These are phyloP conservation scores for Catocala sponsa DNA, from an alignment of 2,888 invertebrate species.

Conservation along the genomic window DNA sequence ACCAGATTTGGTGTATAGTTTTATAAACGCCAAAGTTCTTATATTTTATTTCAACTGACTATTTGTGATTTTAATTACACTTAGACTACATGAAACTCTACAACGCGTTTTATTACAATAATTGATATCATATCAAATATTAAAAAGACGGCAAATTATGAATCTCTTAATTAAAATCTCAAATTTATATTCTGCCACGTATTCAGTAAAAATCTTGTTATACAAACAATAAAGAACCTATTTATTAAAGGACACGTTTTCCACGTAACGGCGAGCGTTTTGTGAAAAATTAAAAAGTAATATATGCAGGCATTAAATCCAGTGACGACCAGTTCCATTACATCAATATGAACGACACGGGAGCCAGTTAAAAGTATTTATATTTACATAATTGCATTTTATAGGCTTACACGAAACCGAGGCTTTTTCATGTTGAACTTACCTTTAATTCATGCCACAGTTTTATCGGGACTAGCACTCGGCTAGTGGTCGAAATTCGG, in stretches of 20 bases:
- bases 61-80: too few species aligned
- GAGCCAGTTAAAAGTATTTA: constrained; percentile 44
- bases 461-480: too few species aligned
- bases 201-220: background rate
- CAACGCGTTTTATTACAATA: too few species aligned
- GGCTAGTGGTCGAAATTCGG: too few species aligned
- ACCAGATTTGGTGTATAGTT: too few species aligned
- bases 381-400: constrained; percentile 50
- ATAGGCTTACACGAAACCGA: constrained; percentile 29
- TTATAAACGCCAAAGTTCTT: too few species aligned
- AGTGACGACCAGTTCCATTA: constrained; percentile 39
- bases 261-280: background rate
- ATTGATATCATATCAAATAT: too few species aligned
- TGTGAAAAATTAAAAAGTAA: constrained; percentile 20
- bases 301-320: constrained; percentile 30
- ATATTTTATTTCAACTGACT: too few species aligned
- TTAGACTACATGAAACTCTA: too few species aligned
- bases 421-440: constrained; percentile 23
- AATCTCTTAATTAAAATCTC: too few species aligned
- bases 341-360: constrained; percentile 44
- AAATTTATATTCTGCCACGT: too few species aligned
- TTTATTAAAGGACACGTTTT: constrained; percentile 7
- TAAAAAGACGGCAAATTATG: too few species aligned
- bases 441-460: background rate
- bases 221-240: background rate